Evolutionary conservation across 2,113 vertebrate species (phyloP).

Genomic region (Ciconia maguari): DNA sequence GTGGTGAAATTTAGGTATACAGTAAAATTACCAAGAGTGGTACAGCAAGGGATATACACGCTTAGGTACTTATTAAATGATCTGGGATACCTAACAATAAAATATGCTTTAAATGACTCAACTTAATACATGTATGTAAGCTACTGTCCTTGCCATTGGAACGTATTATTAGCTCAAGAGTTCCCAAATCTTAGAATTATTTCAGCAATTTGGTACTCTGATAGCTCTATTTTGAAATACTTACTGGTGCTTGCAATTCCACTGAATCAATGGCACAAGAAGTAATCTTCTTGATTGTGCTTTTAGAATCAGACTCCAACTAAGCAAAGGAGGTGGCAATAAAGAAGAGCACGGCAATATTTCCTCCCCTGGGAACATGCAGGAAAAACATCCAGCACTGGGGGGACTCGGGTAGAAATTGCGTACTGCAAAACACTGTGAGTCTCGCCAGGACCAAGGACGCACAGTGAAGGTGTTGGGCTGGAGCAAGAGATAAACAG

Average conservation of each 20-base stretch:
- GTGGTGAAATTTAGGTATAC: not conserved
- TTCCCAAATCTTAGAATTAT: not conserved
- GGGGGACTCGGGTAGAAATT: not conserved
- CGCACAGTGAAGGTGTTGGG: not conserved
- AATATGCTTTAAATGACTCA: not conserved
- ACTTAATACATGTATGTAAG: not conserved
- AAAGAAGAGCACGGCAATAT: not conserved
- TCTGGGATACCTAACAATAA: not conserved
- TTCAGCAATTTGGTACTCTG: not conserved
- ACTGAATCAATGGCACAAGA: not conserved
- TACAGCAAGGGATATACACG: not conserved
- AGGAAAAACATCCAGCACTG: not conserved
- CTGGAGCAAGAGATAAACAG: not conserved
- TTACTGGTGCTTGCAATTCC: not conserved
- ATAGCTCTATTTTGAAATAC: not conserved
- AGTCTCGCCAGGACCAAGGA: not conserved
- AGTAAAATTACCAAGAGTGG: not conserved
- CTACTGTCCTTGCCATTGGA: not conserved
- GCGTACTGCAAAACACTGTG: accelerated
- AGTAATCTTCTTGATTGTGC: not conserved
- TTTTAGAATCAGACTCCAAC: not conserved
- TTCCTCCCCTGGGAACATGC: not conserved
- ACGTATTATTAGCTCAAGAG: not conserved
- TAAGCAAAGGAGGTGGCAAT: not conserved
- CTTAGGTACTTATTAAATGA: not conserved